Evolutionary conservation across 2,113 vertebrate genomes (phyloP), one percentile per base, ranked within the genome.

Genomic region (Xyrauchen texanus): DNA sequence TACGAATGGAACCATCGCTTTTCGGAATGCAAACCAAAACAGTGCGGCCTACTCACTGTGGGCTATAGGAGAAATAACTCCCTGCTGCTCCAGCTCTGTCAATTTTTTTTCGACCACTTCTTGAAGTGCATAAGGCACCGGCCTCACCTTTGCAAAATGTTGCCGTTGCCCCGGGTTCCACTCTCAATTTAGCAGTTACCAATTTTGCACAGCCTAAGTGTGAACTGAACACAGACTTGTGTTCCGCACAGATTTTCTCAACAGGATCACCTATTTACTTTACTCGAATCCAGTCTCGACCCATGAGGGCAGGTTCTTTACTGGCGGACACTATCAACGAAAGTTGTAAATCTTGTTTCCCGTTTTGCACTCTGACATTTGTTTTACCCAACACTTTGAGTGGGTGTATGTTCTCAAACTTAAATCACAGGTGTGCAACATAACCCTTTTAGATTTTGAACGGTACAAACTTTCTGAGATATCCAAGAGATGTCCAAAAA

Each of bases 1-100:
- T 83, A 7, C 12, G 10, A 6, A 81, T 13, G 2, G 6, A 55
- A 5, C 45, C 13, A 47, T 81, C 11, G 9, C 45, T 66, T 67
- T 80, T 84, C 0, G 47, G 47, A 58, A 72, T 52, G 12, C 12
- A 68, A 4, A 74, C 61, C 21, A 78, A n/a, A n/a, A 49, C 1
- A 49, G 46, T 5, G 79, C 68, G 46, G 79, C 67, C 79, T 55
- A 68, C 15, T 81, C 68, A 49, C 68, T 81, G 4, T 75, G 63
- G 6, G 34, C 11, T 5, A 46, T 15, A 4, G 53, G 67, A 8
- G 68, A 72, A 16, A 77, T 81, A 1, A 83, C 47, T 9, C 68
- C 74, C 13, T 62, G 8, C 0, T 15, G n/a, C 61, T 70, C 68
- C 0, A 84, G 6, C 13, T 12, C 8, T 9, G 7, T 0, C 45